Base-by-base conservation (phyloP, 2,113 vertebrate species). In the Triplophysa siluroides region DNA sequence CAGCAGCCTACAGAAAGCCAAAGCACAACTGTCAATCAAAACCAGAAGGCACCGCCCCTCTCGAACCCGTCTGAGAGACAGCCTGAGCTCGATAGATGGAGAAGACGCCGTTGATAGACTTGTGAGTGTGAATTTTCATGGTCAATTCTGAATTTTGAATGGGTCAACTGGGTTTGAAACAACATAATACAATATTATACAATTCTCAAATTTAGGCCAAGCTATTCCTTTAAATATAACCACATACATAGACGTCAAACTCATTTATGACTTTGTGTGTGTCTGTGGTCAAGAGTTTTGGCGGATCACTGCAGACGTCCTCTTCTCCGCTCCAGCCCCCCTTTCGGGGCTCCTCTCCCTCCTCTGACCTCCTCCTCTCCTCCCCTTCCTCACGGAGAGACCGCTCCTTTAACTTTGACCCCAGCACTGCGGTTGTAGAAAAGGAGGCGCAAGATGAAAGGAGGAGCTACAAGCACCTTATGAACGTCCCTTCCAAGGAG, bases 1-100 rank as follows among this genome's bases (percentile, higher is more conserved):
- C 90, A 94, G 89, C 84, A 95, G 93, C 79, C 89, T 94, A 84
- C 94, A 95, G 83, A 95, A 94, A 86, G 93, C 93, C 78, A 91
- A 93, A 5, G 94, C 93, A 68, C 94, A 95, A 29, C 91, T 95
- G 45, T 89, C 93, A 33, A 92, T 92, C 87, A 93, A 93, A 83
- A 90, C 93, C 82, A 89, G 92, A 60, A 90, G 94, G n/a, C 94
- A 94, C 7, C 90, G 93, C 1, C 94, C 94, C 0, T 95, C 94
- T 13, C 91, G 93, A 70, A 94, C 92, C 8, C 92, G 93, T 61
- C 91, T 95, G 73, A 89, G 91, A 23, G 93, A 94, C 84, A 95
- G 94, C 5, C 88, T 92, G 89, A 94, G 94, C 87, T 95, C 94
- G 16, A 92, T 92, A 1, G 94, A 95, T 79, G 94, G 93, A 0